Conservation (phyloP, 1,140 invertebrate species). For the Caenorhabditis inopinata region DNA sequence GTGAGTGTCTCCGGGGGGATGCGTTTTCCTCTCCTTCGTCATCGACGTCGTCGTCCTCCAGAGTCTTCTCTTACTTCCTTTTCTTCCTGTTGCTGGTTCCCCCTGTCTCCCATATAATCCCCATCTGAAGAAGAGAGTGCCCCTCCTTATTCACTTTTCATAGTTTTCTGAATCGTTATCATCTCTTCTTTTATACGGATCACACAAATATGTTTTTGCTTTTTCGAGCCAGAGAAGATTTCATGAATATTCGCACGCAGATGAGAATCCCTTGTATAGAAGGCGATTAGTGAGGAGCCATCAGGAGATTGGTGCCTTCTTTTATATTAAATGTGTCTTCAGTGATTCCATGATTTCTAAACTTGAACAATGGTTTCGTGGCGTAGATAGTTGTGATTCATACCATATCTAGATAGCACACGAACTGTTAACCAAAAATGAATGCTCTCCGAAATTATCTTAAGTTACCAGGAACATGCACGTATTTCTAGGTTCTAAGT, state of each 20-base stretch:
- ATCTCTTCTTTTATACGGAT: neutral
- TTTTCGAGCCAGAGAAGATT: neutral
- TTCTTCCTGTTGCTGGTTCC: neutral
- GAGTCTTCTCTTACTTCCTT: neutral
- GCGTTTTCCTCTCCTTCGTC: neutral
- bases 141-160: neutral
- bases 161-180: neutral
- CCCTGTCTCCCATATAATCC: conserved; percentile 9
- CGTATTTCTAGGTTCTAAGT: too few species aligned
- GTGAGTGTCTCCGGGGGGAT: conserved; percentile 21
- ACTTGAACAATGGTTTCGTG: too few species aligned
- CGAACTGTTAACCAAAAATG: too few species aligned
- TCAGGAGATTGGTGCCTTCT: neutral
- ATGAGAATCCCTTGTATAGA: conserved; percentile 21
- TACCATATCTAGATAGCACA: too few species aligned
- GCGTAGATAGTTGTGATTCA: too few species aligned
- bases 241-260: neutral
- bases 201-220: neutral
- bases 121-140: neutral
- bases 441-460: too few species aligned
- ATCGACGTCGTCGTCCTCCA: neutral
- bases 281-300: conserved; percentile 11
- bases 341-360: too few species aligned
- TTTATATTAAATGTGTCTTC: too few species aligned
- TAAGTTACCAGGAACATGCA: too few species aligned